Evolutionary conservation across 2,113 vertebrate genomes (phyloP), one percentile per base, ranked within the genome.

Genomic region (Crocuta crocuta): DNA sequence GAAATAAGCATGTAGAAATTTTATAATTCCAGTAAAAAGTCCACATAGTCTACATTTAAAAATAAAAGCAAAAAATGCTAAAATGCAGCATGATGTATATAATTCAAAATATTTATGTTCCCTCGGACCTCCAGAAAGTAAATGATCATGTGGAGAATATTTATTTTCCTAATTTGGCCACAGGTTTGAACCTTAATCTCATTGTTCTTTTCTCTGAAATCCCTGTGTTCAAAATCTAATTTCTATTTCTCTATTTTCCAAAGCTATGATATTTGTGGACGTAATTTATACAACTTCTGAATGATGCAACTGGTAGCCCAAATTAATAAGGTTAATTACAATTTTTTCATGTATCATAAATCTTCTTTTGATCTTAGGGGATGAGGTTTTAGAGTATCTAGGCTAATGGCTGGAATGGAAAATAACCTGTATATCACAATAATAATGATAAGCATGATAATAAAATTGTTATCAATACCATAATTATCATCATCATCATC

Each of bases 181-280:
- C 3, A 73, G 35, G 43, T 73, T 73, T 53, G 26, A 66, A 79
- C 4, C 13, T 95, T 85, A 83, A 73, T 91, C 5, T 4, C 16
- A 81, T 90, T 65, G 45, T 74, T 33, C 26, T 74, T 17, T 8
- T 21, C 4, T 45, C 8, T 39, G 45, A n/a, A 58, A 85, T 76
- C 28, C 39, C 28, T 48, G 24, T 35, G n/a, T 78, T 86, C n/a
- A 79, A 78, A 84, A 78, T 21, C 4, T 55, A 92, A 28, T 76
- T 94, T 89, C 33, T 94, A 33, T 58, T 87, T 93, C 45, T 95
- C 66, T 50, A 82, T 90, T n/a, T 83, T 79, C 21, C 9, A 66
- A 95, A 89, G 13, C 12, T 48, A 45, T 81, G 28, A 33, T 39
- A 85, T 35, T 70, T 61, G 21, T 58, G 61, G 84, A 58, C 15